A percentile compares a stretch with the other conserved stretches of the same genome.
These are phyloP conservation scores for Engystomops pustulosus DNA, from an alignment of 2,113 vertebrate genomes.

Conservation along the genomic window DNA sequence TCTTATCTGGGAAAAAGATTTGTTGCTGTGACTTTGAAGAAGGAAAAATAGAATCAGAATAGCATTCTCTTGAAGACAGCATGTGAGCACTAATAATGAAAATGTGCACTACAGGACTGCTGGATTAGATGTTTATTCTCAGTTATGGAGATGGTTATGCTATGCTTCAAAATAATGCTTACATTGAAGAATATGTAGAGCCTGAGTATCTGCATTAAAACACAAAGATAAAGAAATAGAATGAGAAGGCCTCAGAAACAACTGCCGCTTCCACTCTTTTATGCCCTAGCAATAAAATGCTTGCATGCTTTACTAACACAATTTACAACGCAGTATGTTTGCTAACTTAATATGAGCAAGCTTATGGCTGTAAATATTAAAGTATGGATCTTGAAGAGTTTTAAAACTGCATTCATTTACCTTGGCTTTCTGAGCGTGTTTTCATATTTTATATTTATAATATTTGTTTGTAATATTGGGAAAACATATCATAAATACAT, in stretches of 20 bases:
- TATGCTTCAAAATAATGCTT: conserved; percentile 23
- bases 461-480: too few relatives aligned
- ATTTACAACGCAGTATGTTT: neutral
- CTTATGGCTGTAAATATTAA: neutral
- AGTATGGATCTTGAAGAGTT: neutral
- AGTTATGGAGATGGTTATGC: neutral
- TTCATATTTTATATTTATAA: too few relatives aligned
- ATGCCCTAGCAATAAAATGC: neutral
- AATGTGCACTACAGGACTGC: neutral
- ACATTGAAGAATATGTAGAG: conserved; percentile 5
- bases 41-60: conserved; percentile 13
- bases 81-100: neutral
- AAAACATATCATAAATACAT: too few relatives aligned
- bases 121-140: neutral
- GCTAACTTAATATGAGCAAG: neutral
- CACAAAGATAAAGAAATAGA: neutral
- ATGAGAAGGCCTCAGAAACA: neutral
- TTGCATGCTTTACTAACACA: conserved; percentile 4
- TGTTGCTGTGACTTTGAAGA: conserved; percentile 6
- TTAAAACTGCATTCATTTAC: neutral
- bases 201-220: neutral
- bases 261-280: neutral
- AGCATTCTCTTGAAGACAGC: neutral
- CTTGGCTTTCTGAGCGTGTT: too few relatives aligned
- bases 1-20: conserved; percentile 36